Base-by-base conservation (phyloP, 2,797 vertebrate genomes). In the Lindbergichthys nudifrons region DNA sequence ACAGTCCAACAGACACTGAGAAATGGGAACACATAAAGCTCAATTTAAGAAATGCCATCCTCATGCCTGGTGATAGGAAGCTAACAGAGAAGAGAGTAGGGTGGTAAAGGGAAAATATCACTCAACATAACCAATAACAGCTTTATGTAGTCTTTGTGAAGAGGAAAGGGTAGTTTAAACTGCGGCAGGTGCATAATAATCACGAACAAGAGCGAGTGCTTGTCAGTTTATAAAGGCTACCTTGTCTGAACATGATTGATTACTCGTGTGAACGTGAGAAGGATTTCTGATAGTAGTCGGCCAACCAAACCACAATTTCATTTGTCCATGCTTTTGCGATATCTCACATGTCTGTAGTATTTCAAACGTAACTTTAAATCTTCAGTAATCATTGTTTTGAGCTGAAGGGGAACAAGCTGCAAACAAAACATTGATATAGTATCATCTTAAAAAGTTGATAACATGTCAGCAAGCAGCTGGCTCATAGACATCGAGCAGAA, bases 151-250 rank as follows among this genome's bases (percentile, higher is more conserved):
- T 59, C 57, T 70, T 46, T 68, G 43, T 51, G 57, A 48, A 30
- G 63, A 67, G 21, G 32, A 63, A 42, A 18, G 42, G 52, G 45
- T 51, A 32, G 71, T 66, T 71, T n/a, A 76, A 68, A 50, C 43
- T 32, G 43, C 76, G 57, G 61, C n/a, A 52, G 54, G 62, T 26
- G 41, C 46, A 59, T 54, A 36, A 68, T 69, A 59, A 83, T 77
- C 66, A 58, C 2, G 16, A 41, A 51, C 59, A 30, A 68, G 74
- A 85, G 52, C 60, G 54, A 79, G 57, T 18, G 10, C 26, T 65
- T 80, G 77, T 77, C 62, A 65, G 11, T 71, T 53, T 30, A 23
- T 57, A 86, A 90, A 89, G 85, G 83, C 48, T 82, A 84, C 58
- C 56, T 80, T 83, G 75, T 75, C 50, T 60, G 62, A 63, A 52